phyloP scores from a whole-genome alignment of 1,140 invertebrate species.

The Hirudo medicinalis region DNA sequence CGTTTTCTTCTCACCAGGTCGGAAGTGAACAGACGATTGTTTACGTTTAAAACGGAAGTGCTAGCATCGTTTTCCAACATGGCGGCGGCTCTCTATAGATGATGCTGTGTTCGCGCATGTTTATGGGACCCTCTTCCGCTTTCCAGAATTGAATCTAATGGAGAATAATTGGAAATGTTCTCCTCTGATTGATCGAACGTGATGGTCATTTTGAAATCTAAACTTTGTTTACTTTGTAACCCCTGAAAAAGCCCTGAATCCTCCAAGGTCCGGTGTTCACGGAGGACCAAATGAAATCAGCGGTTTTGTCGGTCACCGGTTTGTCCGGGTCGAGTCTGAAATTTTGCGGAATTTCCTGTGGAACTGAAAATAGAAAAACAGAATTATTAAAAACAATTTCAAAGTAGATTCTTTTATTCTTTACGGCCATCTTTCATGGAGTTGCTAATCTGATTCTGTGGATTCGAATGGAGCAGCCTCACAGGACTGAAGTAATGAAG shows the following conservation, averaged over 20 bases:
- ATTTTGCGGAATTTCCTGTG: slow-evolving; percentile 18
- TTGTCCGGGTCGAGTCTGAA: slow-evolving; percentile 22
- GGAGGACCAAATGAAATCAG: slow-evolving; percentile 21
- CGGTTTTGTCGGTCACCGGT: slow-evolving; percentile 16
- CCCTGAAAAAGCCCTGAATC: slow-evolving; percentile 22
- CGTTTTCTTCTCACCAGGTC: slow-evolving; percentile 6
- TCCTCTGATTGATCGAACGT: background rate
- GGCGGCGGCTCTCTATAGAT: slow-evolving; percentile 18
- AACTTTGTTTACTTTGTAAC: slow-evolving; percentile 21
- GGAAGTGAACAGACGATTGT: background rate
- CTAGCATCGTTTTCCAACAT: slow-evolving; percentile 16
- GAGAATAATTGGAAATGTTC: background rate
- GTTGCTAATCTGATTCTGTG: too few relatives aligned
- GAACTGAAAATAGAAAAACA: slow-evolving; percentile 14
- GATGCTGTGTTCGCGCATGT: slow-evolving; percentile 23
- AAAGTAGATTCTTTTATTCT: too few relatives aligned
- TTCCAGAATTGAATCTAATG: slow-evolving; percentile 23
- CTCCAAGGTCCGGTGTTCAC: slow-evolving; percentile 24
- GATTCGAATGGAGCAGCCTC: too few relatives aligned
- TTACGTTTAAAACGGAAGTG: background rate
- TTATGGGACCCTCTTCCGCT: slow-evolving; percentile 12
- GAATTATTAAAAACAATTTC: background rate
- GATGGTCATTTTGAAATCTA: background rate
- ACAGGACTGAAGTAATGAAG: too few relatives aligned
- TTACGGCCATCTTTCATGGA: too few relatives aligned